Evolutionary conservation across 2,888 invertebrate species (phyloP).

Genomic region (Pristionchus entomophagus): DNA sequence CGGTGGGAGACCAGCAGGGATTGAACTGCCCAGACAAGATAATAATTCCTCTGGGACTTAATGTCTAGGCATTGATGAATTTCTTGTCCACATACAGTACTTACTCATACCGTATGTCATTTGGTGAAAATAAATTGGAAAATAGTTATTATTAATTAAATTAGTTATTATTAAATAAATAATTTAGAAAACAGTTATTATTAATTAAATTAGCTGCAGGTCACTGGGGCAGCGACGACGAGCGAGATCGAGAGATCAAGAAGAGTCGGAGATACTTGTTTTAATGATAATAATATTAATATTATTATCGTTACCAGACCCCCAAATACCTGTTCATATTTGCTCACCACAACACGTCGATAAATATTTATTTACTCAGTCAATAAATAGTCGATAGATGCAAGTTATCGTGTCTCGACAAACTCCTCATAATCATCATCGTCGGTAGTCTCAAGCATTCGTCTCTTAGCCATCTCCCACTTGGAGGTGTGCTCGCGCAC

Average conservation of each 20-base stretch:
- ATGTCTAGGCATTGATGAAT: too few relatives aligned
- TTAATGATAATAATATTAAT: too few relatives aligned
- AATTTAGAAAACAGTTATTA: too few relatives aligned
- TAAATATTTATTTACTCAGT: conserved; percentile 23
- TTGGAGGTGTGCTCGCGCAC: not conserved
- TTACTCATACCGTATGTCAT: too few relatives aligned
- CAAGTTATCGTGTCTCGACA: not conserved
- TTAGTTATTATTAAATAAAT: too few relatives aligned
- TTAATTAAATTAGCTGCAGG: not conserved
- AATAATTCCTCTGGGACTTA: too few relatives aligned
- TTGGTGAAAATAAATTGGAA: too few relatives aligned
- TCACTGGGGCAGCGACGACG: conserved; percentile 20
- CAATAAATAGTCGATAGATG: not conserved
- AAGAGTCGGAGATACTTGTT: conserved; percentile 8
- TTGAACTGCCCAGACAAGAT: too few relatives aligned
- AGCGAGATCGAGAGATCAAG: not conserved
- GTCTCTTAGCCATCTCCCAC: conserved; percentile 34
- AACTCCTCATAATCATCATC: conserved; percentile 45
- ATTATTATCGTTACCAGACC: not conserved
- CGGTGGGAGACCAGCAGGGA: too few relatives aligned
- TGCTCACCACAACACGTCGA: not conserved
- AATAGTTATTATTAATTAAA: too few relatives aligned
- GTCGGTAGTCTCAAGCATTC: not conserved
- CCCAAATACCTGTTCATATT: not conserved
- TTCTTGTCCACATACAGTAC: too few relatives aligned